phyloP scores from a whole-genome alignment of 2,888 invertebrate species.

The Odontocerum albicorne region DNA sequence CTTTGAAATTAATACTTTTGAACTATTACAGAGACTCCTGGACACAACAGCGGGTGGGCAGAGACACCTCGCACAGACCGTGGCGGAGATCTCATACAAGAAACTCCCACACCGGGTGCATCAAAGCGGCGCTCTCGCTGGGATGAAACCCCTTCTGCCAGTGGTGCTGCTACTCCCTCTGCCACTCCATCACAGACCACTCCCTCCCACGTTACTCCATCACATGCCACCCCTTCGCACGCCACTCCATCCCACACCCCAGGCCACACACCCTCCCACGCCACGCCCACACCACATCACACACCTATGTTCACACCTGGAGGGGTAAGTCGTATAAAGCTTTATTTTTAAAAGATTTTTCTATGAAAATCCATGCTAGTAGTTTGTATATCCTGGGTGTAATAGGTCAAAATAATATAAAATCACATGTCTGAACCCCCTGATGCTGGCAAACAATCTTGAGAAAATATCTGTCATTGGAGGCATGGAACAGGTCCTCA shows the following conservation, averaged over 20 bases:
- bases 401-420: no score
- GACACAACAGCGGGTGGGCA: slow-evolving; percentile 97
- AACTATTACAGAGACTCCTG: slow-evolving; percentile 78
- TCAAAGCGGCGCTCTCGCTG: slow-evolving; percentile 96
- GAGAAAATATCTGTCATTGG: no score
- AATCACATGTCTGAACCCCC: no score
- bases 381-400: no score
- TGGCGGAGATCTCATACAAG: slow-evolving; percentile 78
- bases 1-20: not conserved
- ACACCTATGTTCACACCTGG: slow-evolving; percentile 77
- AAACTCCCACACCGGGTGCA: slow-evolving; percentile 92
- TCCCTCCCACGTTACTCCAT: slow-evolving; percentile 72
- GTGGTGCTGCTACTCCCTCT: slow-evolving; percentile 71
- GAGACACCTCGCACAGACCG: slow-evolving; percentile 97
- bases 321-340: slow-evolving; percentile 58
- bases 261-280: slow-evolving; percentile 58
- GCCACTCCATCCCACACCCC: slow-evolving; percentile 66
- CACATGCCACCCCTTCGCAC: slow-evolving; percentile 72
- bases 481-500: no score
- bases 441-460: no score
- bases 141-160: slow-evolving; percentile 95
- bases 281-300: slow-evolving; percentile 54
- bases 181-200: slow-evolving; percentile 72
- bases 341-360: no score
- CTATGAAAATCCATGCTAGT: no score